A percentile compares a stretch with the other conserved stretches of the same genome.
phyloP scores from a whole-genome alignment of 2,888 invertebrate genomes.

The Folsomia candida region DNA sequence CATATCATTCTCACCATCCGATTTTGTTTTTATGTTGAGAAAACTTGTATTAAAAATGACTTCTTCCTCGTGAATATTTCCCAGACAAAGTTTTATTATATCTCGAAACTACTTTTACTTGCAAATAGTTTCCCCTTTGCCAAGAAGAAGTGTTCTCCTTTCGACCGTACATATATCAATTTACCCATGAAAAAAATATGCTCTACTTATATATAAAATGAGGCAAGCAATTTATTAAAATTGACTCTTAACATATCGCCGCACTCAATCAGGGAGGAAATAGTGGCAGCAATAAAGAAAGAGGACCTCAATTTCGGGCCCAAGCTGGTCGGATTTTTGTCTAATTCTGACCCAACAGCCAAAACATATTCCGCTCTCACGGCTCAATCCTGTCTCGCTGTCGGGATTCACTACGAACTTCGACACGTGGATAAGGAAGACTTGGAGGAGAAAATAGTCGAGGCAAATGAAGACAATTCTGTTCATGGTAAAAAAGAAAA shows the following conservation, averaged over 20 bases:
- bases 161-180: too few species aligned
- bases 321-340: slow-evolving; percentile 35
- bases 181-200: not conserved
- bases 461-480: slow-evolving; percentile 37
- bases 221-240: not conserved
- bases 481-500: slow-evolving; percentile 30
- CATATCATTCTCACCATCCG: too few species aligned
- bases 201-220: too few species aligned
- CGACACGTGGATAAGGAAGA: slow-evolving; percentile 35
- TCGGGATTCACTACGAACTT: slow-evolving; percentile 39
- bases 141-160: too few species aligned
- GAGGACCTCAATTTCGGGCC: slow-evolving; percentile 21
- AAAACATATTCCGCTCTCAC: slow-evolving; percentile 33
- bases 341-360: slow-evolving; percentile 40
- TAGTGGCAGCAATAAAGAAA: slow-evolving; percentile 25
- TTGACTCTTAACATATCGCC: not conserved
- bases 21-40: too few species aligned
- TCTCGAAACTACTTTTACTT: too few species aligned
- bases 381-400: slow-evolving; percentile 29
- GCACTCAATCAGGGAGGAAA: slow-evolving; percentile 24
- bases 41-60: too few species aligned
- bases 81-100: too few species aligned
- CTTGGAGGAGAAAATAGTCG: slow-evolving; percentile 36
- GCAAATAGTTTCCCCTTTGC: too few species aligned
- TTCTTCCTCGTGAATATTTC: too few species aligned